Evolutionary conservation across 1,140 invertebrate genomes (phyloP).

Genomic region (Stegodyphus mimosarum): DNA sequence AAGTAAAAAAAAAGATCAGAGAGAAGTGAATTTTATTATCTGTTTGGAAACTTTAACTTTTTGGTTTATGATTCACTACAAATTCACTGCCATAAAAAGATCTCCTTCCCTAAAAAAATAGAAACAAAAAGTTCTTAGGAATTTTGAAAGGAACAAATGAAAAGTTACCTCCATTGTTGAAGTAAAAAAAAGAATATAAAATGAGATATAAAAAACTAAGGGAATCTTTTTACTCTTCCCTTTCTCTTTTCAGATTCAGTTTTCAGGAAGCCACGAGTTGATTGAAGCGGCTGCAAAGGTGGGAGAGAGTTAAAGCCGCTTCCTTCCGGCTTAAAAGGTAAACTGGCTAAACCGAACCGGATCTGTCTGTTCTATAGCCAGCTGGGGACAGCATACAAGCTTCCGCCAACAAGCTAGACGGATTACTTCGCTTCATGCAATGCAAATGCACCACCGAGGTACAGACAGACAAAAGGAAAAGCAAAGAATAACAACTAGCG

Average conservation of each 20-base stretch:
- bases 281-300: slow-evolving; percentile 41
- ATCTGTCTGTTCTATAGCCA: slow-evolving; percentile 11
- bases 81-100: no score
- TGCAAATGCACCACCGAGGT: slow-evolving; percentile 11
- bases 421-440: slow-evolving; percentile 41
- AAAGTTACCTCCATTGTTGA: no score
- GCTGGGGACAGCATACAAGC: slow-evolving; percentile 14
- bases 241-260: slow-evolving; percentile 1
- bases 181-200: no score
- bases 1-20: no score
- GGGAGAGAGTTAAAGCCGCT: slow-evolving; percentile 24
- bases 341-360: slow-evolving; percentile 3
- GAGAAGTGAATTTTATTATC: no score
- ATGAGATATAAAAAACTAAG: background rate
- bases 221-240: slow-evolving; percentile 15
- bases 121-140: no score
- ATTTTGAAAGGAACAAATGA: no score
- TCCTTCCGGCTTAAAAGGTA: slow-evolving; percentile 40
- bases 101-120: no score
- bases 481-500: no score
- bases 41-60: no score
- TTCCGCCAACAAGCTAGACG: slow-evolving; percentile 20
- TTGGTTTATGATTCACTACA: no score
- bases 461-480: no score
- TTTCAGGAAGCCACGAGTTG: slow-evolving; percentile 16